Conservation (phyloP, 1,140 invertebrate species). For the Philotrypesis tridentata region DNA sequence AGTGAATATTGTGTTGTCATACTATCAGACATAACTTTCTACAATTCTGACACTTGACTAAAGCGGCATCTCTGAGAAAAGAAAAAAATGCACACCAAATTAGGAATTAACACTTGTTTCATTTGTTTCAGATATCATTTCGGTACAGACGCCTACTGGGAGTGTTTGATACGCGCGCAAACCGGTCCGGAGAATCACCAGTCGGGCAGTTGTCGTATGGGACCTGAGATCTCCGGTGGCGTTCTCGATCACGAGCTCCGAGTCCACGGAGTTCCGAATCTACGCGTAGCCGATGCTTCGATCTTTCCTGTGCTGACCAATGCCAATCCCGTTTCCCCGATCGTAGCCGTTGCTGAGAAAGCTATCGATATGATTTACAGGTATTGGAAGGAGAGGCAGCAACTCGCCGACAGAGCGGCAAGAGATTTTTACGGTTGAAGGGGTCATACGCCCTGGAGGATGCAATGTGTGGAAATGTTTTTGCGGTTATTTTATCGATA, state of each 20-base stretch:
- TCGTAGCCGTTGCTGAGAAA: conserved; percentile 77
- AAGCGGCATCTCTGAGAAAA: too few species aligned
- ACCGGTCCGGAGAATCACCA: conserved; percentile 74
- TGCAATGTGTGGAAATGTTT: neutral
- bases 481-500: too few species aligned
- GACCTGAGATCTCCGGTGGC: conserved; percentile 62
- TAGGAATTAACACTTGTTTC: neutral
- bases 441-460: neutral
- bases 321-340: conserved; percentile 72
- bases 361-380: conserved; percentile 73
- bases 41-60: too few species aligned
- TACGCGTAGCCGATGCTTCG: conserved; percentile 76
- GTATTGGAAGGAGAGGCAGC: neutral
- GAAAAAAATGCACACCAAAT: neutral
- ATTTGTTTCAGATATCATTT: conserved; percentile 63
- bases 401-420: neutral
- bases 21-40: too few species aligned
- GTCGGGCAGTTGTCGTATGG: conserved; percentile 76
- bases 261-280: conserved; percentile 70
- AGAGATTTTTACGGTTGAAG: neutral
- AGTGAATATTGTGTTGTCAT: neutral
- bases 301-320: conserved; percentile 76
- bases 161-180: conserved; percentile 67
- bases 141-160: conserved; percentile 74
- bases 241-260: conserved; percentile 74